Percentiles rank a stretch among this genome's conserved stretches.
Evolutionary conservation across 2,888 invertebrate species (phyloP).

Genomic region (Pyrrhia umbra): DNA sequence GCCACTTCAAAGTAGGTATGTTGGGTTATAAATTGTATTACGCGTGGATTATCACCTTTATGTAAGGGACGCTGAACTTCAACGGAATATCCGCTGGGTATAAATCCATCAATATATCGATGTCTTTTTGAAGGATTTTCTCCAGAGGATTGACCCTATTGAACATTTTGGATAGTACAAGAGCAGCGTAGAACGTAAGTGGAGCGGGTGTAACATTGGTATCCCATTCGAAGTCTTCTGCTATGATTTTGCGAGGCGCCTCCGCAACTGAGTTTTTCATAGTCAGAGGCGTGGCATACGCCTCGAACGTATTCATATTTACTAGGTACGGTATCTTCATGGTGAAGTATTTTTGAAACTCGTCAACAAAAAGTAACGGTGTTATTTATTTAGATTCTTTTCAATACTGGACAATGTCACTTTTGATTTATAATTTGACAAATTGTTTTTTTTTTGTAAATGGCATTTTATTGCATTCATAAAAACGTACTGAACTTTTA

Average conservation of each 20-base stretch:
- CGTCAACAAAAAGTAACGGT: background rate
- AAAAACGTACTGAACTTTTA: background rate
- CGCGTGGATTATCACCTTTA: conserved; percentile 79
- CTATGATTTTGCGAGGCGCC: conserved; percentile 74
- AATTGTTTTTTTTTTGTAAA: background rate
- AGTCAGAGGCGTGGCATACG: conserved; percentile 74
- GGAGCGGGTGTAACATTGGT: conserved; percentile 81
- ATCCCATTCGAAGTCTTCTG: conserved; percentile 87
- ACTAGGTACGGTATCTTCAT: conserved; percentile 87
- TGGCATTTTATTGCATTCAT: background rate
- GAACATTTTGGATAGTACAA: conserved; percentile 81
- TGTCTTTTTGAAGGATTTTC: conserved; percentile 89
- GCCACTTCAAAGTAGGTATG: background rate
- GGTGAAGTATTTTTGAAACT: conserved; percentile 33
- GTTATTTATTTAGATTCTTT: background rate
- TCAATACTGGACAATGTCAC: conserved; percentile 14
- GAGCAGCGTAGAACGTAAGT: conserved; percentile 78
- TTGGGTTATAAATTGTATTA: background rate
- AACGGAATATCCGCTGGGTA: conserved; percentile 91
- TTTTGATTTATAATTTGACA: conserved; percentile 32
- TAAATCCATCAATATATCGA: conserved; percentile 90
- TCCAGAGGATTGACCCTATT: conserved; percentile 88
- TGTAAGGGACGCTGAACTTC: conserved; percentile 87
- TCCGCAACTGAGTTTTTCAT: conserved; percentile 77
- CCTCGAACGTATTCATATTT: conserved; percentile 73